These are phyloP conservation scores for Oligia strigilis DNA, from an alignment of 2,888 invertebrate species.

Conservation along the genomic window DNA sequence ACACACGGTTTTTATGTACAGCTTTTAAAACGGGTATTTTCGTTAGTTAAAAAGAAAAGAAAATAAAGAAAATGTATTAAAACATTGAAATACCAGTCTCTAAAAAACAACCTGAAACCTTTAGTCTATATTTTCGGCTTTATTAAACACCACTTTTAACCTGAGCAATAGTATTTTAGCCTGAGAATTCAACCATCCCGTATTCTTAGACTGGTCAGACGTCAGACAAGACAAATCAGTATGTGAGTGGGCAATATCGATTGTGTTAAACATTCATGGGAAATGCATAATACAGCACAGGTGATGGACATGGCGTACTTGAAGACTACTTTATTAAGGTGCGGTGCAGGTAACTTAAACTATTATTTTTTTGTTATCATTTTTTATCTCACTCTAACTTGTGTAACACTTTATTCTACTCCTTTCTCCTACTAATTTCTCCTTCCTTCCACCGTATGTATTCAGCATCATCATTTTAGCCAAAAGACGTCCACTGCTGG, in stretches of 20 bases:
- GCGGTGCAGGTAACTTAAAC: slow-evolving; percentile 25
- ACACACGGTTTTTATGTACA: too few species aligned
- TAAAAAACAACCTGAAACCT: neutral
- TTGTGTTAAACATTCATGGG: slow-evolving; percentile 59
- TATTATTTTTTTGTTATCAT: neutral
- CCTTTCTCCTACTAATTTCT: neutral
- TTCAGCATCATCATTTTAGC: too few species aligned
- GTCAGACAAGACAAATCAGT: neutral
- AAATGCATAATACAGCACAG: slow-evolving; percentile 55
- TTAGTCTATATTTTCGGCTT: neutral
- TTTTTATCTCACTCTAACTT: neutral
- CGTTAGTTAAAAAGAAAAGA: neutral
- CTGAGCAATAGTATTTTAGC: neutral
- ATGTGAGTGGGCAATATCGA: slow-evolving; percentile 52
- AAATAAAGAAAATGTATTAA: neutral
- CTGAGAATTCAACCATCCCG: neutral
- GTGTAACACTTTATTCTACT: neutral
- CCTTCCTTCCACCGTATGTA: neutral
- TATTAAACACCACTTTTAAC: neutral
- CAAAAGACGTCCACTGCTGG: too few species aligned
- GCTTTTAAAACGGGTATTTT: neutral
- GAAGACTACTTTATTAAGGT: slow-evolving; percentile 44
- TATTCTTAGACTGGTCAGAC: neutral
- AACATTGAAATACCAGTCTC: too few species aligned
- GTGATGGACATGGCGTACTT: slow-evolving; percentile 27